Evolutionary conservation across 2,113 vertebrate species (phyloP).

Genomic region (Hassar affinis): DNA sequence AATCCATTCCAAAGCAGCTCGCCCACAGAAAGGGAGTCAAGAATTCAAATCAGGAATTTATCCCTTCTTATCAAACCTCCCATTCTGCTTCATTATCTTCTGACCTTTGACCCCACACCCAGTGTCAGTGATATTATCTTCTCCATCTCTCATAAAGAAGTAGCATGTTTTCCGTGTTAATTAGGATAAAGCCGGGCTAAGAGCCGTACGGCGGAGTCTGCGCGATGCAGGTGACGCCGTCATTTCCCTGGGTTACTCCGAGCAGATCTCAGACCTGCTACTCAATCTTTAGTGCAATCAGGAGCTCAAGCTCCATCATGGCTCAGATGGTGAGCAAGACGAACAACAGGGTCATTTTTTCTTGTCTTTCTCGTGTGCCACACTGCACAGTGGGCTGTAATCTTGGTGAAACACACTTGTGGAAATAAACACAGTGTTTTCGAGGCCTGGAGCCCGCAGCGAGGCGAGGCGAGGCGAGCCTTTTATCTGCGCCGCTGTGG

Average conservation of each 20-base stretch:
- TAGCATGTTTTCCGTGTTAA: constrained; percentile 19
- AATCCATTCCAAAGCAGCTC: neutral
- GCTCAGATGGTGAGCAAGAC: constrained; percentile 15
- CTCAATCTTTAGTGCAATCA: constrained; percentile 49
- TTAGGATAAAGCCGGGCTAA: constrained; percentile 45
- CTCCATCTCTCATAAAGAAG: constrained; percentile 19
- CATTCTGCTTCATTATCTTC: neutral
- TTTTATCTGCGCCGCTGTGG: constrained; percentile 64
- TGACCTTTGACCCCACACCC: neutral
- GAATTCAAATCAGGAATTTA: neutral
- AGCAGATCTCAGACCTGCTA: constrained; percentile 38
- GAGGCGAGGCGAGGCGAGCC: constrained; percentile 69
- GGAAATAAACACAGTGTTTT: constrained; percentile 76
- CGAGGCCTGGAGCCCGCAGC: constrained; percentile 69
- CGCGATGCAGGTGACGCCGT: constrained; percentile 50
- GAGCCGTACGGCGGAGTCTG: constrained; percentile 36
- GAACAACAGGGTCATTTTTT: neutral
- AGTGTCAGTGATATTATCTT: neutral
- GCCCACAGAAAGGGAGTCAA: neutral
- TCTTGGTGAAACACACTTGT: constrained; percentile 76
- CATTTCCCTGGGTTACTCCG: constrained; percentile 31
- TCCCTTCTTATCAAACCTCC: neutral
- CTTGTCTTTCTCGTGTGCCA: constrained; percentile 45
- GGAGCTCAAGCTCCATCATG: constrained; percentile 36
- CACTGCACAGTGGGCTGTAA: constrained; percentile 72